phyloP scores from a whole-genome alignment of 2,797 vertebrate genomes.

The Typhlichthys eigenmanni region DNA sequence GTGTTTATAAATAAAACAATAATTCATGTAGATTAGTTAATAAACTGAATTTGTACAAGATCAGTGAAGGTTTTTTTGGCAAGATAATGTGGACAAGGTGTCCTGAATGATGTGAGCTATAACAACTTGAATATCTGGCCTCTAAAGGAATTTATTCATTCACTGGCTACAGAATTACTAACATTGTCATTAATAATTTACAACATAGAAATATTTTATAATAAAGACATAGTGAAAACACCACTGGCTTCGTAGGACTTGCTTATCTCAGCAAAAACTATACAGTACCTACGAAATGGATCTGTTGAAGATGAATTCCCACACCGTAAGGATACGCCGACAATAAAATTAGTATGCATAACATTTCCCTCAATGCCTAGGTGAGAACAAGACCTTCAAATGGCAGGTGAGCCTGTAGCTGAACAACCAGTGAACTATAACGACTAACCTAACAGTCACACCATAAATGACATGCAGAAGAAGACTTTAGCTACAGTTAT shows the following conservation, averaged over 20 bases:
- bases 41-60: neutral
- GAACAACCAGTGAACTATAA: constrained; percentile 48
- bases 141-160: neutral
- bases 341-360: constrained; percentile 11
- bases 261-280: neutral
- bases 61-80: neutral
- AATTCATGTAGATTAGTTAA: neutral
- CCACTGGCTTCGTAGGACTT: neutral
- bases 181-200: too few species aligned
- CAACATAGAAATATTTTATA: too few species aligned
- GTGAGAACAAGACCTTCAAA: constrained; percentile 62
- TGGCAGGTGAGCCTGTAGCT: constrained; percentile 34
- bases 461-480: neutral
- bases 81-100: neutral
- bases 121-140: constrained; percentile 10
- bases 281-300: neutral
- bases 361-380: constrained; percentile 38
- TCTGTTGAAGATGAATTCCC: neutral
- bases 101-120: constrained; percentile 1
- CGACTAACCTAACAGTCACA: constrained; percentile 31
- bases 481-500: neutral
- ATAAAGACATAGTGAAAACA: too few species aligned
- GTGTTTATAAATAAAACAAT: neutral
- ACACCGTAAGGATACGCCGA: constrained; percentile 24
- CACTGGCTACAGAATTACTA: neutral